Percentiles rank a stretch among this genome's conserved stretches.
Evolutionary conservation across 1,140 invertebrate species (phyloP).

Genomic region (Apis laboriosa): DNA sequence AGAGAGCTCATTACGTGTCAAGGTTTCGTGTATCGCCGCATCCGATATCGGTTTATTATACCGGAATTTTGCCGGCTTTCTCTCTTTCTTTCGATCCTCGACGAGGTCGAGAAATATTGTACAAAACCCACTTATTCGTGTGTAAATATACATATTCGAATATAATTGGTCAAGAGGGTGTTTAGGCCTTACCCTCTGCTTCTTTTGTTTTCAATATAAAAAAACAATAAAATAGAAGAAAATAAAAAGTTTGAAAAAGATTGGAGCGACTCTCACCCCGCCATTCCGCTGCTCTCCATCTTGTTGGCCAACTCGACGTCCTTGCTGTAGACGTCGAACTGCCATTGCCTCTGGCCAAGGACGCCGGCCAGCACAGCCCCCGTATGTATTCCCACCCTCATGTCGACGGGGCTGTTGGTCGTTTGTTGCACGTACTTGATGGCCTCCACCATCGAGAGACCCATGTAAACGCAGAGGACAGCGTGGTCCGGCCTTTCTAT

Average conservation of each 20-base stretch:
- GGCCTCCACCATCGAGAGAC: constrained; percentile 96
- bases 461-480: constrained; percentile 97
- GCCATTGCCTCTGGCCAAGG: constrained; percentile 97
- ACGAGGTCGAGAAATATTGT: neutral
- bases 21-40: neutral
- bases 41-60: constrained; percentile 13
- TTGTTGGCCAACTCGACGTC: constrained; percentile 99
- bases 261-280: constrained; percentile 87
- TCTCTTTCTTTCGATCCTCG: neutral
- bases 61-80: too few species aligned
- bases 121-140: neutral
- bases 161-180: too few species aligned
- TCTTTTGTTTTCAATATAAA: too few species aligned
- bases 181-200: too few species aligned
- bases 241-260: too few species aligned
- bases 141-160: neutral
- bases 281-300: constrained; percentile 98
- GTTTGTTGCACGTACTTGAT: constrained; percentile 98
- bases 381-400: constrained; percentile 98
- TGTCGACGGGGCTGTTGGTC: constrained; percentile 97
- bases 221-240: too few species aligned
- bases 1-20: constrained; percentile 12
- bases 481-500: constrained; percentile 94
- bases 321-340: constrained; percentile 98
- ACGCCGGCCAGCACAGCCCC: constrained; percentile 98